Evolutionary conservation across 2,797 vertebrate species (phyloP).

Genomic region (Rhabdomys pumilio): DNA sequence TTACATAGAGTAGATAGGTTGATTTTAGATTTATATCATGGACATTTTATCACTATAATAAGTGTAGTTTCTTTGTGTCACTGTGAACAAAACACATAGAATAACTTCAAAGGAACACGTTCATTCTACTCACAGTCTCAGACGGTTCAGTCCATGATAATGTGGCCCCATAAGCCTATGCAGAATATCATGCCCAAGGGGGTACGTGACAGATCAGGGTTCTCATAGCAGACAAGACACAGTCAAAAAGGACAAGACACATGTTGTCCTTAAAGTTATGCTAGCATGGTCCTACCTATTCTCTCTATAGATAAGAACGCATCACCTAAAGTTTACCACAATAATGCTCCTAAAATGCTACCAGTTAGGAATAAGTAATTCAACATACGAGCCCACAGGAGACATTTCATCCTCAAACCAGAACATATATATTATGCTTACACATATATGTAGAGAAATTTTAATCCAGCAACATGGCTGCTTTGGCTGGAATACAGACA

Average conservation of each 20-base stretch:
- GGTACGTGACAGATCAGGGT: not conserved
- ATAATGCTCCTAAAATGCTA: not conserved
- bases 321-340: not conserved
- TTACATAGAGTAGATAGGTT: not conserved
- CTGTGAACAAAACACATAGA: not conserved
- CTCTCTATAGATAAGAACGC: not conserved
- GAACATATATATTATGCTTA: not conserved
- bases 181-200: not conserved
- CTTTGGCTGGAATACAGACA: not conserved
- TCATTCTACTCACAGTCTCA: not conserved
- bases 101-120: not conserved
- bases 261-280: not conserved
- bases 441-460: not conserved
- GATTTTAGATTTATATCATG: not conserved
- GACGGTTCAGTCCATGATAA: not conserved
- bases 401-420: not conserved
- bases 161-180: not conserved
- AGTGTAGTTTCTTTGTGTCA: not conserved
- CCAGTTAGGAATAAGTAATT: not conserved
- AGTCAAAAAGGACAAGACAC: not conserved
- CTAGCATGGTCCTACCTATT: not conserved
- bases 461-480: not conserved
- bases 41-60: not conserved
- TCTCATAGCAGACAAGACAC: not conserved
- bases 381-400: not conserved